Conservation (phyloP, 2,888 invertebrate species). For the Mimachlamys varia region DNA sequence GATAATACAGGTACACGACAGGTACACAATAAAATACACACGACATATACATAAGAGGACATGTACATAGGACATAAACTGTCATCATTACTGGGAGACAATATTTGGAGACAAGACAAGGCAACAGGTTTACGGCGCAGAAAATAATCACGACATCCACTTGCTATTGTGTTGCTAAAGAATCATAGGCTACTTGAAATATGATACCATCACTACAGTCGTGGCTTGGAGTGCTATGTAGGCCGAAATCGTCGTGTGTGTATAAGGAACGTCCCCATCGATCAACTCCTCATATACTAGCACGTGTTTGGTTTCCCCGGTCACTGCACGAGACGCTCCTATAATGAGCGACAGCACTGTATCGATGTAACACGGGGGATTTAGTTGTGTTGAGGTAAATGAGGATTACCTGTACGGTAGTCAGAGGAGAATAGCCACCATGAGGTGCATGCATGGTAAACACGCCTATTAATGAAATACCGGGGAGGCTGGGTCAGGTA, state of each 20-base stretch:
- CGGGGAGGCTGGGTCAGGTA: slow-evolving; percentile 28
- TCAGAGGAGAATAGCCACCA: background rate
- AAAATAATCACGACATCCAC: too few species aligned
- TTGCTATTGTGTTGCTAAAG: too few species aligned
- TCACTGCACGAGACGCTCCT: slow-evolving; percentile 8
- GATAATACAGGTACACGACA: too few species aligned
- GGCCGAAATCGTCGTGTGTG: background rate
- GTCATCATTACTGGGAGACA: too few species aligned
- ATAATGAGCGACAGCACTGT: background rate
- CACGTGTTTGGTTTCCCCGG: slow-evolving; percentile 13
- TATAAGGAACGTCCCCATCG: background rate
- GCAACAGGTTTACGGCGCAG: background rate
- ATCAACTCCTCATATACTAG: background rate
- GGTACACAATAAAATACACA: too few species aligned
- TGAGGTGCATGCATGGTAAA: background rate
- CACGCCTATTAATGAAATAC: slow-evolving; percentile 28
- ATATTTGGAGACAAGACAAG: too few species aligned
- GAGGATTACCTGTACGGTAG: slow-evolving; percentile 22
- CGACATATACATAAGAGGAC: too few species aligned
- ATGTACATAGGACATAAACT: too few species aligned
- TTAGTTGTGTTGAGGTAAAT: background rate
- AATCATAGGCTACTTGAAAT: background rate
- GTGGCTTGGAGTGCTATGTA: background rate
- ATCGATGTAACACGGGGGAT: slow-evolving; percentile 18
- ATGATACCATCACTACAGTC: background rate